A percentile compares a stretch with the other conserved stretches of the same genome.
These are phyloP conservation scores for Epinephelus fuscoguttatus DNA, from an alignment of 2,113 vertebrate genomes.

Conservation along the genomic window DNA sequence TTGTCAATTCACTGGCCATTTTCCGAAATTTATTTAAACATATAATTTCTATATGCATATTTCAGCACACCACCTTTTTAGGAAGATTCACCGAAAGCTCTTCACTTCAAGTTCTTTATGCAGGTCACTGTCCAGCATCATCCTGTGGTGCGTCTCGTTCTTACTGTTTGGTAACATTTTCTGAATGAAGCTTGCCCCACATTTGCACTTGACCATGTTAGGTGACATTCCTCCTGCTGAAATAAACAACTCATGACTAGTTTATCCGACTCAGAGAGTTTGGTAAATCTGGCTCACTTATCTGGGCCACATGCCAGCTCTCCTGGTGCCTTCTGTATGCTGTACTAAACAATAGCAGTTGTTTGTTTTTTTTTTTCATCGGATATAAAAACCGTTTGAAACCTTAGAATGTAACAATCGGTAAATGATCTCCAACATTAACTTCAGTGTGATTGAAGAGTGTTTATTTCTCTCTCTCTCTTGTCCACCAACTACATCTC, in stretches of 20 bases:
- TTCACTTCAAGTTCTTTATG: no score
- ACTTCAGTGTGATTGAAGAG: neutral
- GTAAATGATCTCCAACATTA: neutral
- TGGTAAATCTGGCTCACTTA: neutral
- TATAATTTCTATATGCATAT: no score
- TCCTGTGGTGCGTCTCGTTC: no score
- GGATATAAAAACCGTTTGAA: neutral
- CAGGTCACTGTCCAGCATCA: no score
- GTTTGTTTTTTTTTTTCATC: neutral
- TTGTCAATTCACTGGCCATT: no score
- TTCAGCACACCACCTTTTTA: no score
- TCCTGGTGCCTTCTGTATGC: no score
- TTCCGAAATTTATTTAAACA: no score
- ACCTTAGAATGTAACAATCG: neutral
- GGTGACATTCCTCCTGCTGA: no score
- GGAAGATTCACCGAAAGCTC: no score
- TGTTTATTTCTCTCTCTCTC: neutral
- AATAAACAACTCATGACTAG: neutral
- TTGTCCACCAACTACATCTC: conserved; percentile 6
- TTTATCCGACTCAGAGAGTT: neutral
- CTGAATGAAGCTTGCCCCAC: neutral
- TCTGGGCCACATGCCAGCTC: neutral
- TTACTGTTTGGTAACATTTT: neutral
- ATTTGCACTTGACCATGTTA: neutral
- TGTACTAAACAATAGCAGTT: neutral